A percentile compares a stretch with the other conserved stretches of the same genome.
Evolutionary conservation across 2,113 vertebrate species (phyloP).

Genomic region (Rhineura floridana): DNA sequence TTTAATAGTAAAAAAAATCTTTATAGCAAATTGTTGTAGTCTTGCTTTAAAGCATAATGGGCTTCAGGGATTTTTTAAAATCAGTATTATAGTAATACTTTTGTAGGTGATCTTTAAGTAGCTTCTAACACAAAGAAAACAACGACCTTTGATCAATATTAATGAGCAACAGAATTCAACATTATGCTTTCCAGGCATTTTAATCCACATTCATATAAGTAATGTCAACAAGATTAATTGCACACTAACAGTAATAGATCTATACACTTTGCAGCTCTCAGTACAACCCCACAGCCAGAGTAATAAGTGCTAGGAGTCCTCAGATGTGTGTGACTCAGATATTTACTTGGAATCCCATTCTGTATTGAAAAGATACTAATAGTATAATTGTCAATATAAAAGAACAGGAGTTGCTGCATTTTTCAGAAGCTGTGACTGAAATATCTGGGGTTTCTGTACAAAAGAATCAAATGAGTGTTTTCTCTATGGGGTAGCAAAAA

Average conservation of each 20-base stretch:
- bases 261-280: slow-evolving; percentile 68
- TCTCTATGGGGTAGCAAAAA: slow-evolving; percentile 22
- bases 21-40: slow-evolving; percentile 6
- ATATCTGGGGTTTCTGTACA: slow-evolving; percentile 18
- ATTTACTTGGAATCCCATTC: slow-evolving; percentile 36
- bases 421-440: slow-evolving; percentile 40
- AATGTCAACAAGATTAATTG: slow-evolving; percentile 81
- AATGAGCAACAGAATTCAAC: slow-evolving; percentile 73
- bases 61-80: slow-evolving; percentile 50
- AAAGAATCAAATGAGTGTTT: slow-evolving; percentile 32
- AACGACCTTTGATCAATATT: slow-evolving; percentile 75
- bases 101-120: slow-evolving; percentile 73
- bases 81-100: slow-evolving; percentile 70
- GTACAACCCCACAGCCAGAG: slow-evolving; percentile 41
- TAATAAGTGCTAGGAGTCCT: slow-evolving; percentile 28
- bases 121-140: slow-evolving; percentile 69
- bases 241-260: slow-evolving; percentile 69
- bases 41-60: slow-evolving; percentile 49
- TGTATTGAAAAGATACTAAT: slow-evolving; percentile 47
- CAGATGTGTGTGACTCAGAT: slow-evolving; percentile 25
- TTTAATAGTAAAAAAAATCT: too few relatives aligned
- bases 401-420: slow-evolving; percentile 18
- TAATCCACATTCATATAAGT: slow-evolving; percentile 73
- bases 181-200: slow-evolving; percentile 73
- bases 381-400: slow-evolving; percentile 38